Percentiles rank a stretch among this genome's conserved stretches.
phyloP scores from a whole-genome alignment of 2,888 invertebrate genomes.

The Drosophila trichaetosa region DNA sequence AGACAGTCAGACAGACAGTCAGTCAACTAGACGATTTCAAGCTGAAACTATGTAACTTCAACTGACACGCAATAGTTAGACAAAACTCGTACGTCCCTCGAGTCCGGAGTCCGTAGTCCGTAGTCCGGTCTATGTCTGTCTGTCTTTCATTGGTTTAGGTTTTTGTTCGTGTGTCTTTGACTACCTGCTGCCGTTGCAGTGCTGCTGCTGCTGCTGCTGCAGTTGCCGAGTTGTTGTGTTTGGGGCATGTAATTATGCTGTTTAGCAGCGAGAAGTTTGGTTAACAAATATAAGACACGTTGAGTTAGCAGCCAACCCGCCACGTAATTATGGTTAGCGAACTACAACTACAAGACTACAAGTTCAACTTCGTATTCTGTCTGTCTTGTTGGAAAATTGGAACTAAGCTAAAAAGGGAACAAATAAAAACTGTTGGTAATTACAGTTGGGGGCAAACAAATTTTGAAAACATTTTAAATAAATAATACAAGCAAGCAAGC shows the following conservation, averaged over 20 bases:
- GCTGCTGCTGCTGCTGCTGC: slow-evolving; percentile 23
- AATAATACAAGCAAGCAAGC: slow-evolving; percentile 24
- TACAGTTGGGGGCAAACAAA: slow-evolving; percentile 16
- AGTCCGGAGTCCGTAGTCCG: slow-evolving; percentile 3
- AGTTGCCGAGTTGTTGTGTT: slow-evolving; percentile 33
- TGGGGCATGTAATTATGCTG: slow-evolving; percentile 76
- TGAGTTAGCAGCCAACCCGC: slow-evolving; percentile 35
- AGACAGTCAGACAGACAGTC: slow-evolving; percentile 21
- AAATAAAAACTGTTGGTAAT: slow-evolving; percentile 26
- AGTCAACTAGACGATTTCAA: slow-evolving; percentile 52
- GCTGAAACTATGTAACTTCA: slow-evolving; percentile 44
- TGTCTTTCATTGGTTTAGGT: neutral
- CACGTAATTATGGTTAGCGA: slow-evolving; percentile 46
- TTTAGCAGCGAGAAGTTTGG: slow-evolving; percentile 73
- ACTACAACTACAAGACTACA: slow-evolving; percentile 9
- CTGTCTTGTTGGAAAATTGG: slow-evolving; percentile 17
- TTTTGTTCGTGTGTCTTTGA: slow-evolving; percentile 17
- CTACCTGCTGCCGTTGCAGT: slow-evolving; percentile 43
- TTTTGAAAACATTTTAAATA: slow-evolving; percentile 27
- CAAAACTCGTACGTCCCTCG: slow-evolving; percentile 37
- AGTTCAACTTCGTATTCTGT: slow-evolving; percentile 13
- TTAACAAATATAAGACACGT: slow-evolving; percentile 66
- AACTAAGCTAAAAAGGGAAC: neutral
- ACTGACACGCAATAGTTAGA: slow-evolving; percentile 76
- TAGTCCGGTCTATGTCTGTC: neutral